Evolutionary conservation across 2,888 invertebrate species (phyloP), one percentile per base, ranked within the genome.

Genomic region (Euzetes globulus): DNA sequence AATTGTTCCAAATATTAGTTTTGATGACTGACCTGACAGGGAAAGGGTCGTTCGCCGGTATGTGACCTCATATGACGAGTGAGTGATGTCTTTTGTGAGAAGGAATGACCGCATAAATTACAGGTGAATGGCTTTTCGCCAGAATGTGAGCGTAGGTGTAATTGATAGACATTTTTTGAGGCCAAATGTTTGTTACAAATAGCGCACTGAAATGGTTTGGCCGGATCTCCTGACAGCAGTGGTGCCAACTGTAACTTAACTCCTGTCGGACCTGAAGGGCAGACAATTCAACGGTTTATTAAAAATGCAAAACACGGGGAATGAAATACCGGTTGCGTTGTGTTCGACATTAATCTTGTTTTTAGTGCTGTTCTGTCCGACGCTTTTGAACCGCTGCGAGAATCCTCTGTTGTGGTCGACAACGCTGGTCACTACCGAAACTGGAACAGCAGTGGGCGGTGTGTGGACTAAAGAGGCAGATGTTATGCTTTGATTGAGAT

Each of bases 1-100:
- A n/a, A n/a, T n/a, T n/a, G n/a, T n/a, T n/a, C n/a, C n/a, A n/a
- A n/a, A n/a, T n/a, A n/a, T n/a, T n/a, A n/a, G n/a, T n/a, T n/a
- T n/a, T n/a, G n/a, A n/a, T n/a, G n/a, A n/a, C 74, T 70, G 5
- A 78, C 79, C 52, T 78, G 77, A 74, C 79, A 79, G 25, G 79
- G 79, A 75, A 79, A 79, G n/a, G 79, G 79, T 11, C 79, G 77
- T 73, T 79, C 78, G 58, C 83, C 83, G 75, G 81, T 81, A 74
- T 83, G 83, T 79, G 81, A 84, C 80, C 85, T 82, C 75, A 89
- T 86, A 81, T 92, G 92, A 71, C 90, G 83, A 5, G 88, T 89
- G 55, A 91, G 85, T 77, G 90, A 90, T 0, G 90, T 90, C 82
- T 90, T 90, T 81, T 91, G 89, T 11, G 89, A 87, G 81, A 91